Evolutionary conservation across 2,888 invertebrate species (phyloP).

Genomic region (Cryptocephalus moraei): DNA sequence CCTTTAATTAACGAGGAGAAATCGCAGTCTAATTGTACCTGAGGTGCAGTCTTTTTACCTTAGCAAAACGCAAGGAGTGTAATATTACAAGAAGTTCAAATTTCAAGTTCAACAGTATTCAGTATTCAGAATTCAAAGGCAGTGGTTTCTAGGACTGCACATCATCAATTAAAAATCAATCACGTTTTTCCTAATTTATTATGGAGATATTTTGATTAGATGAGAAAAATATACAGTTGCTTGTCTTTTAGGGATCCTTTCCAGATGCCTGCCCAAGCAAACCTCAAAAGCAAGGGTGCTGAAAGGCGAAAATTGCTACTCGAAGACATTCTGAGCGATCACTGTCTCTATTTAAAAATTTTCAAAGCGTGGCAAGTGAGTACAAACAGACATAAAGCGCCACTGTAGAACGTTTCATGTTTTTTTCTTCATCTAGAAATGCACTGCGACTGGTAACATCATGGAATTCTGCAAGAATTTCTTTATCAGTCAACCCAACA

Average conservation of each 20-base stretch:
- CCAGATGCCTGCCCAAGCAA: slow-evolving; percentile 58
- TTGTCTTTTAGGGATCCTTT: slow-evolving; percentile 57
- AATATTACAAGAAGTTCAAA: too few species aligned
- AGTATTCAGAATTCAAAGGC: too few species aligned
- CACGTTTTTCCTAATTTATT: too few species aligned
- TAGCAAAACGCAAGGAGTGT: too few species aligned
- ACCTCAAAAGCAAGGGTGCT: slow-evolving; percentile 51
- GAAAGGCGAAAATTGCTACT: slow-evolving; percentile 59
- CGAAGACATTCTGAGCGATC: slow-evolving; percentile 75
- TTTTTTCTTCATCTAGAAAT: slow-evolving; percentile 34
- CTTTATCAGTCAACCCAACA: slow-evolving; percentile 67
- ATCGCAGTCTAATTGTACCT: too few species aligned
- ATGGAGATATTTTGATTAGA: too few species aligned
- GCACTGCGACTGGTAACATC: slow-evolving; percentile 52
- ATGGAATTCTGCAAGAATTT: slow-evolving; percentile 64
- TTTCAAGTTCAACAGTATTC: too few species aligned
- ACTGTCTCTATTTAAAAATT: slow-evolving; percentile 72
- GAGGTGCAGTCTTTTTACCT: too few species aligned
- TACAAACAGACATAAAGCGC: not conserved
- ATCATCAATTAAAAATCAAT: too few species aligned
- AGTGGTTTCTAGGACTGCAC: too few species aligned
- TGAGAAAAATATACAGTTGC: too few species aligned
- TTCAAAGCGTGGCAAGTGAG: slow-evolving; percentile 54
- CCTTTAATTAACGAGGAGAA: too few species aligned
- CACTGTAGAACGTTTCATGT: not conserved